Conservation (phyloP, 2,797 vertebrate species). For the Uromys caudimaculatus region DNA sequence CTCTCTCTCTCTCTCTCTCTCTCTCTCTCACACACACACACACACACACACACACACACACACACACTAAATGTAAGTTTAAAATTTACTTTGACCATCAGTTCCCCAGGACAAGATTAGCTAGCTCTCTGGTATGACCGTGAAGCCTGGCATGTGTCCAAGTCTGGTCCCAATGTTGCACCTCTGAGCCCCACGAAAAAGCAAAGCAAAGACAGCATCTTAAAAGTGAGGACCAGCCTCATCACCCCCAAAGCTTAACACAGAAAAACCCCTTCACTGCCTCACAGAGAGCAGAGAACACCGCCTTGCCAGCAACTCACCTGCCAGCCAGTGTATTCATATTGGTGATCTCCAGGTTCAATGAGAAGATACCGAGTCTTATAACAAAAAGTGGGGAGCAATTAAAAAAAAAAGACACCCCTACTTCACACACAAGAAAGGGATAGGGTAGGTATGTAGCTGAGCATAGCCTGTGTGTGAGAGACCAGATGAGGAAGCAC, state of each 20-base stretch:
- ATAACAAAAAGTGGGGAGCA: not conserved
- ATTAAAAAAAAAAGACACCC: not conserved
- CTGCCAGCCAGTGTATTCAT: not conserved
- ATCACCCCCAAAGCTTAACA: no score
- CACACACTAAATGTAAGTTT: not conserved
- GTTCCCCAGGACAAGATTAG: no score
- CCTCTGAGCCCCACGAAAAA: accelerated
- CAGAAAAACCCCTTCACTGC: not conserved
- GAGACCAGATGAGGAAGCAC: accelerated
- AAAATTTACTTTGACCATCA: not conserved
- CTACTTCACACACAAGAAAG: not conserved
- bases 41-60: no score
- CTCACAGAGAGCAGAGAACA: not conserved
- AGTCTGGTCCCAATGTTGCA: no score
- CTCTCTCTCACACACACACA: no score
- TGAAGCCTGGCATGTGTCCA: not conserved
- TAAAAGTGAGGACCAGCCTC: not conserved
- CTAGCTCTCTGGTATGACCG: not conserved
- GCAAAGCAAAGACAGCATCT: not conserved
- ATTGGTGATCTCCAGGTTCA: not conserved
- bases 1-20: no score
- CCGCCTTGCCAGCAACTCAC: not conserved
- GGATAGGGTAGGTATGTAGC: accelerated
- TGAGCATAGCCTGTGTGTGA: no score
- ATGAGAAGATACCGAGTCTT: not conserved